phyloP scores from a whole-genome alignment of 2,113 vertebrate species.

The Lathamus discolor region DNA sequence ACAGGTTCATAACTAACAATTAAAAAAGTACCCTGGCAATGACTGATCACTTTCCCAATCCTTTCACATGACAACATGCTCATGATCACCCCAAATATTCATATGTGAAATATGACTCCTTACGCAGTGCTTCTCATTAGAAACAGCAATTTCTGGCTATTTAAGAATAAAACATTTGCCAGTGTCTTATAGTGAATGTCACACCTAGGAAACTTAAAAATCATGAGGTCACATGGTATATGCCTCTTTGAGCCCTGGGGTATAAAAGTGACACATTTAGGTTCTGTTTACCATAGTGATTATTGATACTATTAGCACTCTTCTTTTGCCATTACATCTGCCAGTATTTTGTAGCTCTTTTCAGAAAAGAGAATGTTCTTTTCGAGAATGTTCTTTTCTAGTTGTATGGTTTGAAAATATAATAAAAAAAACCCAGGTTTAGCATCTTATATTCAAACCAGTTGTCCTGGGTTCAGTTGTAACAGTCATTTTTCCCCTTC shows the following conservation, averaged over 20 bases:
- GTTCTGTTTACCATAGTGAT: not conserved
- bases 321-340: not conserved
- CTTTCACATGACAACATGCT: not conserved
- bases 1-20: not conserved
- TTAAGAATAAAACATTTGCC: not conserved
- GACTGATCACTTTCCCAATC: not conserved
- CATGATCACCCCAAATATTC: not conserved
- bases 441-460: not conserved
- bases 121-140: not conserved
- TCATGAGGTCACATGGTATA: not conserved
- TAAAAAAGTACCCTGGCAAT: not conserved
- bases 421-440: not conserved
- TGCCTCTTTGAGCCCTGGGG: not conserved
- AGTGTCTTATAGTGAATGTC: not conserved
- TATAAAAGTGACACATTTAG: not conserved
- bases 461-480: not conserved
- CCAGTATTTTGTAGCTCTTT: slow-evolving; percentile 17
- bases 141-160: not conserved
- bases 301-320: not conserved
- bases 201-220: slow-evolving; percentile 5
- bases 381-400: not conserved
- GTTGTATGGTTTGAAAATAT: not conserved
- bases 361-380: not conserved
- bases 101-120: not conserved
- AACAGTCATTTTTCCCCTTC: not conserved